Evolutionary conservation across 2,113 vertebrate genomes (phyloP).

Genomic region (Pheucticus melanocephalus): DNA sequence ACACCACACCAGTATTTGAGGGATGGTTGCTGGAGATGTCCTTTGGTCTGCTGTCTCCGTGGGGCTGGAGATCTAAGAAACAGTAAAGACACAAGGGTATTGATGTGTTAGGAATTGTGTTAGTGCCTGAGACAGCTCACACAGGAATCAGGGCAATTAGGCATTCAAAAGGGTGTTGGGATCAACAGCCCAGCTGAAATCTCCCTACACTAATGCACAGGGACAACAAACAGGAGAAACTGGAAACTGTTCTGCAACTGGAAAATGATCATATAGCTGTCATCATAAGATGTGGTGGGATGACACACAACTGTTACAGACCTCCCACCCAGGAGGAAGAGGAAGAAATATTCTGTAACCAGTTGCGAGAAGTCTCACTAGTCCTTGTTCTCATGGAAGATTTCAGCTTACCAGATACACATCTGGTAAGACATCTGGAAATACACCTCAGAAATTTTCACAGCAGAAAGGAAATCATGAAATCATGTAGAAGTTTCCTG

Average conservation of each 20-base stretch:
- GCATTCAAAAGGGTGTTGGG: neutral
- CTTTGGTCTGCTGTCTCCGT: neutral
- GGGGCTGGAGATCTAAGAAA: neutral
- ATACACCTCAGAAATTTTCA: neutral
- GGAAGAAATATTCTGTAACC: neutral
- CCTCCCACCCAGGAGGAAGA: neutral
- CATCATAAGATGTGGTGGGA: neutral
- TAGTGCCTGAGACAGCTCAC: neutral
- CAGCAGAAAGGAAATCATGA: neutral
- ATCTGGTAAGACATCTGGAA: neutral
- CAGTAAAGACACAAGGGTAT: neutral
- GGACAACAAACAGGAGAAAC: neutral
- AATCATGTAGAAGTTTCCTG: neutral
- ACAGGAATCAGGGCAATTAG: neutral
- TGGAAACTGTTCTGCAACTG: neutral
- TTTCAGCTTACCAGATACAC: neutral
- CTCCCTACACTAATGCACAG: too few relatives aligned
- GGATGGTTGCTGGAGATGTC: neutral
- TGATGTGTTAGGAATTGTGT: neutral
- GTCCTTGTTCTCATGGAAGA: neutral
- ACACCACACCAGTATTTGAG: neutral
- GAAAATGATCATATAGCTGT: neutral
- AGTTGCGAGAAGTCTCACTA: neutral
- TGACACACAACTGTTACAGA: neutral
- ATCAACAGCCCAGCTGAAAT: neutral